phyloP scores from a whole-genome alignment of 2,113 vertebrate species.

The Phalacrocorax pelagicus region DNA sequence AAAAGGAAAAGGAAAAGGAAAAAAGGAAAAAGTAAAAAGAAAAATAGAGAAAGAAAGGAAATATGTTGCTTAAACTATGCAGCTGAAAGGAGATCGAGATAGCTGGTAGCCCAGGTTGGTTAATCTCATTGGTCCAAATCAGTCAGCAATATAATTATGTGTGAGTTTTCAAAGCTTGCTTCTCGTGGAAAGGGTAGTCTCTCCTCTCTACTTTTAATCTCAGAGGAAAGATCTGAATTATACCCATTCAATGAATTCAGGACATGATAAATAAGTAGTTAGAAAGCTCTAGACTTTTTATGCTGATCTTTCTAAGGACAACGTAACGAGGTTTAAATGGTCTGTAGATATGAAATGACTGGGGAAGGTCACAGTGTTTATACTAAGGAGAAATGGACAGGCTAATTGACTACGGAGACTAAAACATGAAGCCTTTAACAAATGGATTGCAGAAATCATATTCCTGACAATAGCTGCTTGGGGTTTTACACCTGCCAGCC shows the following conservation, averaged over 20 bases:
- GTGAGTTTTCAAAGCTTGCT: neutral
- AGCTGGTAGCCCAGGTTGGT: neutral
- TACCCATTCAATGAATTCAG: neutral
- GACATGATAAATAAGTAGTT: neutral
- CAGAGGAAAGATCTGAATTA: neutral
- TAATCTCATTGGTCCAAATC: neutral
- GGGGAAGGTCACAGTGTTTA: neutral
- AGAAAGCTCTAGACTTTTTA: neutral
- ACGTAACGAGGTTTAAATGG: neutral
- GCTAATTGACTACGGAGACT: neutral
- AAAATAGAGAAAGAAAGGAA: neutral
- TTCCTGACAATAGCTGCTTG: neutral
- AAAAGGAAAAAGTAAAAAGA: rapidly evolving
- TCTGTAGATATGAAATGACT: neutral
- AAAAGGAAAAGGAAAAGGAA: neutral
- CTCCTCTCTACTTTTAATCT: neutral
- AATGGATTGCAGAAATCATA: neutral
- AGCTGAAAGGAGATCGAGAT: neutral
- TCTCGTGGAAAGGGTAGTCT: neutral
- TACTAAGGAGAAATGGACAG: neutral
- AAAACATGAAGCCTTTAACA: neutral
- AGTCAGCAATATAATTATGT: neutral
- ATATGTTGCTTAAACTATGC: neutral
- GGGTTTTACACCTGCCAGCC: neutral
- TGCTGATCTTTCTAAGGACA: neutral